Conservation (phyloP, 2,113 vertebrate genomes). For the Podarcis cretensis region DNA sequence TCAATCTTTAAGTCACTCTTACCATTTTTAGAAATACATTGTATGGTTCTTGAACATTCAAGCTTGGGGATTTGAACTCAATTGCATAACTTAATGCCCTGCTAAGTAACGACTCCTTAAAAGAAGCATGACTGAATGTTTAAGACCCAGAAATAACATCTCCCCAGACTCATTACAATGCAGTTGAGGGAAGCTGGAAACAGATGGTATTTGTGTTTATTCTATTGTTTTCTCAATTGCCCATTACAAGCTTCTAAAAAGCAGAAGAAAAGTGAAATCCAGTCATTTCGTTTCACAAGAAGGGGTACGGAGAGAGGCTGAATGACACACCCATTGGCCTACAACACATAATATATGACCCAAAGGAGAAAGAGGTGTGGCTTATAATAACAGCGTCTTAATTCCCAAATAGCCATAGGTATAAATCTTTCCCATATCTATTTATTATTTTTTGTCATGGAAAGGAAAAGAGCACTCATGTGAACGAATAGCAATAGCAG, state of each 20-base stretch:
- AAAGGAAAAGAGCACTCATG: background rate
- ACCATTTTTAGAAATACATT: background rate
- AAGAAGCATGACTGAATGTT: background rate
- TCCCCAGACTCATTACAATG: background rate
- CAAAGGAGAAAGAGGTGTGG: background rate
- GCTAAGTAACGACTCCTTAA: background rate
- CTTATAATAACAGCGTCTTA: background rate
- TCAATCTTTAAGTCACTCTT: background rate
- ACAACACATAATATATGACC: background rate
- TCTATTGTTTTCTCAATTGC: slow-evolving; percentile 20
- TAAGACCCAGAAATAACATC: background rate
- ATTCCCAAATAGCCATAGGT: background rate
- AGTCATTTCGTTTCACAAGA: background rate
- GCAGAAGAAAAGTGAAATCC: slow-evolving; percentile 9
- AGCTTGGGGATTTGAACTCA: background rate
- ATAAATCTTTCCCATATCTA: background rate
- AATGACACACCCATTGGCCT: background rate
- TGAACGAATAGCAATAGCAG: background rate
- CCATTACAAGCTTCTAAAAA: background rate
- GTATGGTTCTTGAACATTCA: background rate
- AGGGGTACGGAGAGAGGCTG: background rate
- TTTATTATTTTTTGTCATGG: background rate
- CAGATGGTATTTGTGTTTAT: slow-evolving; percentile 29
- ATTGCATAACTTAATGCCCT: background rate
- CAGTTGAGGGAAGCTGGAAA: slow-evolving; percentile 4